A percentile compares a stretch with the other conserved stretches of the same genome.
Evolutionary conservation across 1,140 invertebrate species (phyloP).

Genomic region (Pseudoatta argentina): DNA sequence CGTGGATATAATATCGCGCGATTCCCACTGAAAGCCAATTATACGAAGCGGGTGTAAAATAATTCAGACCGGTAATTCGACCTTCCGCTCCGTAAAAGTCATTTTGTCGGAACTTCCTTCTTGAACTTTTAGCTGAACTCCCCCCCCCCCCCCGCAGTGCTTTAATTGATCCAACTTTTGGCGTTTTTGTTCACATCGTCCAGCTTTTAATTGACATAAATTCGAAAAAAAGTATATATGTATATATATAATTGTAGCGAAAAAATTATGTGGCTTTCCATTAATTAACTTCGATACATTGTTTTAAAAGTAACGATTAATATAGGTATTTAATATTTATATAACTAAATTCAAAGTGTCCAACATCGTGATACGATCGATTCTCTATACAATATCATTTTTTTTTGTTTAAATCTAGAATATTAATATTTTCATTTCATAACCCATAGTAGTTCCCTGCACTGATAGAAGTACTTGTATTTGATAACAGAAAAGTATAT

Average conservation of each 20-base stretch:
- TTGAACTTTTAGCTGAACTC: slow-evolving; percentile 8
- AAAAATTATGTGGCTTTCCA: background rate
- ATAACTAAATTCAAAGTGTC: slow-evolving; percentile 11
- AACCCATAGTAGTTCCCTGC: background rate
- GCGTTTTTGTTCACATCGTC: background rate
- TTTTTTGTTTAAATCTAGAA: background rate
- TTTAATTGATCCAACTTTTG: slow-evolving; percentile 47
- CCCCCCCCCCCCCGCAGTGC: background rate
- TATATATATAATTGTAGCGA: background rate
- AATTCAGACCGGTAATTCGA: slow-evolving; percentile 51
- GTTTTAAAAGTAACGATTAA: background rate
- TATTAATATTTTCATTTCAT: slow-evolving; percentile 28
- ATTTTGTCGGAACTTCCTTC: slow-evolving; percentile 37
- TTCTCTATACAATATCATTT: background rate
- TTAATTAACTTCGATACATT: background rate
- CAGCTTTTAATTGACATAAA: slow-evolving; percentile 35
- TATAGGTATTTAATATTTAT: background rate
- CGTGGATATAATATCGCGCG: slow-evolving; percentile 45
- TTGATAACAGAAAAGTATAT: slow-evolving; percentile 10
- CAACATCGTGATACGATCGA: background rate
- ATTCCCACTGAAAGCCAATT: slow-evolving; percentile 55
- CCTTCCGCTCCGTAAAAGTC: slow-evolving; percentile 19
- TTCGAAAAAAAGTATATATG: background rate
- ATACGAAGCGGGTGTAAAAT: slow-evolving; percentile 32
- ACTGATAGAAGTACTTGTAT: background rate